A percentile compares a stretch with the other conserved stretches of the same genome.
Conservation (phyloP, 2,888 invertebrate genomes). For the Diploptera punctata region DNA sequence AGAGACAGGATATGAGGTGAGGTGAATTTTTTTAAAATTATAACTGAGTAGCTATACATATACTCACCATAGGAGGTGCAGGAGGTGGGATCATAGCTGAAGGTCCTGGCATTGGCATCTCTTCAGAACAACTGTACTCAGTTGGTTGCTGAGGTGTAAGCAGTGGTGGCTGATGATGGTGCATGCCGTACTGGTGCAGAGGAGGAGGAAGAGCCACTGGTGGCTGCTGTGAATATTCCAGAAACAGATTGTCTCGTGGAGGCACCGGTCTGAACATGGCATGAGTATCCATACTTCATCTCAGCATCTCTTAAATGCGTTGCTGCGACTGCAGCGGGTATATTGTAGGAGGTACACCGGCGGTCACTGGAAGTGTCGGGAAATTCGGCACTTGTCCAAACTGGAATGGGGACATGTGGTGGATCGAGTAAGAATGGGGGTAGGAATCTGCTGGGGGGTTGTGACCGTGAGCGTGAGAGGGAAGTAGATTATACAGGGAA, state of each 20-base stretch:
- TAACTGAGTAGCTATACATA: too few relatives aligned
- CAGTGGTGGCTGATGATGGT: constrained; percentile 47
- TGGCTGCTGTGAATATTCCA: constrained; percentile 44
- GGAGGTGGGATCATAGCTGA: constrained; percentile 35
- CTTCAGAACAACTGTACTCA: constrained; percentile 57
- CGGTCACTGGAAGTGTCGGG: constrained; percentile 50
- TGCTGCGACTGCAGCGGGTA: constrained; percentile 80
- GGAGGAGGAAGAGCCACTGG: constrained; percentile 46
- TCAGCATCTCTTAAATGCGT: constrained; percentile 66
- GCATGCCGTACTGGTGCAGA: constrained; percentile 31
- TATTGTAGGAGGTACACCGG: constrained; percentile 60
- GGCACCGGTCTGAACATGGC: constrained; percentile 36
- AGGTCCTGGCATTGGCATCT: constrained; percentile 43
- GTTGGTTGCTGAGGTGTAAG: constrained; percentile 56
- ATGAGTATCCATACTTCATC: constrained; percentile 51
- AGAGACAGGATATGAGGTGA: too few relatives aligned
- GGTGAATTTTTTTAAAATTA: too few relatives aligned
- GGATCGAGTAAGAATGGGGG: constrained; percentile 28
- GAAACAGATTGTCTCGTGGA: constrained; percentile 27
- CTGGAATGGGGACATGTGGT: constrained; percentile 36
- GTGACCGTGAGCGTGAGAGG: not conserved
- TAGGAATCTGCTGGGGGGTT: constrained; percentile 18
- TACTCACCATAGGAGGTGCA: too few relatives aligned
- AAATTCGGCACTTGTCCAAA: constrained; percentile 37
- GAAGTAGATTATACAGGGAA: too few relatives aligned